Percentiles rank a stretch among this genome's conserved stretches.
Conservation (phyloP, 2,888 invertebrate species). For the Norana najaformis region DNA sequence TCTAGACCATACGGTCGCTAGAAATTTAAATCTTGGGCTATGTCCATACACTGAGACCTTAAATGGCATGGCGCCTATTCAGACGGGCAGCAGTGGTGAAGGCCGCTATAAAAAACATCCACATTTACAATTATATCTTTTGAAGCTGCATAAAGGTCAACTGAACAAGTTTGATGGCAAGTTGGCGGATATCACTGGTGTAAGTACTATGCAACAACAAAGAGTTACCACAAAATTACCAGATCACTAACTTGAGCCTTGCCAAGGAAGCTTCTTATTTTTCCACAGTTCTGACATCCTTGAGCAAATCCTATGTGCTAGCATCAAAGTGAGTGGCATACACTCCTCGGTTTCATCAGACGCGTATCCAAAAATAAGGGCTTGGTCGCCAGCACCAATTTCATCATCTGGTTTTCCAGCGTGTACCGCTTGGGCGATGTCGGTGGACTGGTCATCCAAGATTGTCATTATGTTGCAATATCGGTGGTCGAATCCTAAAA, state of each 20-base stretch:
- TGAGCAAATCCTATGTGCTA: conserved; percentile 57
- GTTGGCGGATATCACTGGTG: too few species aligned
- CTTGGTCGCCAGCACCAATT: conserved; percentile 63
- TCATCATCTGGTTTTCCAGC: conserved; percentile 58
- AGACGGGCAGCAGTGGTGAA: too few species aligned
- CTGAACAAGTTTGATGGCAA: too few species aligned
- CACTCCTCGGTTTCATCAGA: conserved; percentile 64
- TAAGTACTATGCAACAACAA: too few species aligned
- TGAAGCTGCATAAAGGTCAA: too few species aligned
- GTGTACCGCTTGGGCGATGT: conserved; percentile 79
- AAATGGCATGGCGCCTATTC: too few species aligned
- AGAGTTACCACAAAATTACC: neutral
- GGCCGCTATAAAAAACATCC: too few species aligned
- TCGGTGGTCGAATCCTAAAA: conserved; percentile 90
- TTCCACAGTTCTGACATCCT: conserved; percentile 60
- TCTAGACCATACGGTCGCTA: too few species aligned
- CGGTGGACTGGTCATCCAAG: conserved; percentile 67
- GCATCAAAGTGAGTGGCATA: conserved; percentile 60
- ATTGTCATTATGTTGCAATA: conserved; percentile 97
- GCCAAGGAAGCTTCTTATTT: conserved; percentile 59
- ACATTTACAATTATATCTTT: too few species aligned
- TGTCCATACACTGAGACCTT: too few species aligned
- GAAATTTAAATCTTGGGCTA: too few species aligned
- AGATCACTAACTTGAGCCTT: conserved; percentile 60
- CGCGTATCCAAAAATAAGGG: conserved; percentile 63